These are phyloP conservation scores for Urocitellus parryii DNA, from an alignment of 2,113 vertebrate genomes.

Conservation along the genomic window DNA sequence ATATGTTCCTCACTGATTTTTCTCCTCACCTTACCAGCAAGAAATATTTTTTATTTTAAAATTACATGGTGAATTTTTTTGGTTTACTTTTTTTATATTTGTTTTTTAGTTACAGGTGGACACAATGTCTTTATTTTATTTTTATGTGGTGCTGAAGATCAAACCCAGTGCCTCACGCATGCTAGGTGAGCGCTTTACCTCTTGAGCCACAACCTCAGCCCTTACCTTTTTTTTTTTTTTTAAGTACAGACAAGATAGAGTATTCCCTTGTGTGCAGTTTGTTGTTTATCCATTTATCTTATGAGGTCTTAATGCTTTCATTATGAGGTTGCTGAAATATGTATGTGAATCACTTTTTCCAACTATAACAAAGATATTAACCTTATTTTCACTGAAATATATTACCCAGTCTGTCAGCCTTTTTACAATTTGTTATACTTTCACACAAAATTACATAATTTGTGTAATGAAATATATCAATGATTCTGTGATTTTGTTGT, in stretches of 20 bases:
- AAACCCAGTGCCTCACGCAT: no score
- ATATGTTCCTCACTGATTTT: background rate
- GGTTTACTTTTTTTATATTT: background rate
- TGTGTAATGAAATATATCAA: background rate
- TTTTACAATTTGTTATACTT: conserved; percentile 12
- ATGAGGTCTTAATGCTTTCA: background rate
- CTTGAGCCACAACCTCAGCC: no score
- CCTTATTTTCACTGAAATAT: conserved; percentile 5
- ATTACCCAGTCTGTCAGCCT: background rate
- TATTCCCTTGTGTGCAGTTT: background rate
- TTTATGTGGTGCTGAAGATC: no score
- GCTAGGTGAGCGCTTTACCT: no score
- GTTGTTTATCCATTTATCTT: conserved; percentile 5
- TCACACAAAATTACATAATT: conserved; percentile 8
- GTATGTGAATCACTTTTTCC: background rate
- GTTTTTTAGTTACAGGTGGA: no score
- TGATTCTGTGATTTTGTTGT: background rate
- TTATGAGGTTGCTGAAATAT: conserved; percentile 23
- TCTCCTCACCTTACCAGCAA: background rate
- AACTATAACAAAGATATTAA: conserved; percentile 57
- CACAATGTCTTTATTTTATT: no score
- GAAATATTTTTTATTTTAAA: background rate
- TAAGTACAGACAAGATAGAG: background rate
- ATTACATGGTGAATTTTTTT: background rate
- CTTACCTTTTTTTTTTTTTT: background rate